Evolutionary conservation across 2,888 invertebrate genomes (phyloP).

Genomic region (Ophion ventricosus): DNA sequence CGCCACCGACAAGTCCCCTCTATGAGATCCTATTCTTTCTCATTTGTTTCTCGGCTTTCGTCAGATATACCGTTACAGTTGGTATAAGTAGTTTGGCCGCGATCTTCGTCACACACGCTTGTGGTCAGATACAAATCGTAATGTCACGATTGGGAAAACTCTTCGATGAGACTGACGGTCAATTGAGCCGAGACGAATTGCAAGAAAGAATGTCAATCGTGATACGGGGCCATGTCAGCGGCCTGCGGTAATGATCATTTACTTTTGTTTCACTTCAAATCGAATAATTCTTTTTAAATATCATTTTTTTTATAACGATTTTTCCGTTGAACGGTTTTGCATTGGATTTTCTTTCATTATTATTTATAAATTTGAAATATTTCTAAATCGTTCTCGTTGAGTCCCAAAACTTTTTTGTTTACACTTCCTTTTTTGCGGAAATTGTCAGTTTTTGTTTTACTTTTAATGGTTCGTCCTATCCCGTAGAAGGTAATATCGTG

Average conservation of each 20-base stretch:
- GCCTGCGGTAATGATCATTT: constrained; percentile 68
- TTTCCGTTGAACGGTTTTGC: no score
- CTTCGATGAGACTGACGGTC: constrained; percentile 51
- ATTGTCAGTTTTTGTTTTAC: no score
- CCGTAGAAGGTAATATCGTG: no score
- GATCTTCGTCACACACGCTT: constrained; percentile 69
- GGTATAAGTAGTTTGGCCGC: constrained; percentile 68
- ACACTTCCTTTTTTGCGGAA: no score
- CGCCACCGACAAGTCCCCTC: constrained; percentile 65
- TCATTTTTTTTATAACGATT: background rate
- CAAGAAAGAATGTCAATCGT: constrained; percentile 63
- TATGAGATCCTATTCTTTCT: constrained; percentile 70
- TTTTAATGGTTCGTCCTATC: no score
- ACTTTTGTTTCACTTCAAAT: background rate
- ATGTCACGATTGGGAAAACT: constrained; percentile 65
- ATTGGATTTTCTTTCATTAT: no score
- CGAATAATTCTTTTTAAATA: background rate
- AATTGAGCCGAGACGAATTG: background rate
- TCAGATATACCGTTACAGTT: constrained; percentile 59
- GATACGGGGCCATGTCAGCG: constrained; percentile 70
- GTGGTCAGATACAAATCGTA: constrained; percentile 71
- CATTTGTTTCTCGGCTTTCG: constrained; percentile 62
- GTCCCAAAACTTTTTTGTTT: no score
- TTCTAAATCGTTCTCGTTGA: no score
- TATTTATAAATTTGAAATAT: no score